Conservation (phyloP, 2,113 vertebrate species). For the Protomyctophum bolini region DNA sequence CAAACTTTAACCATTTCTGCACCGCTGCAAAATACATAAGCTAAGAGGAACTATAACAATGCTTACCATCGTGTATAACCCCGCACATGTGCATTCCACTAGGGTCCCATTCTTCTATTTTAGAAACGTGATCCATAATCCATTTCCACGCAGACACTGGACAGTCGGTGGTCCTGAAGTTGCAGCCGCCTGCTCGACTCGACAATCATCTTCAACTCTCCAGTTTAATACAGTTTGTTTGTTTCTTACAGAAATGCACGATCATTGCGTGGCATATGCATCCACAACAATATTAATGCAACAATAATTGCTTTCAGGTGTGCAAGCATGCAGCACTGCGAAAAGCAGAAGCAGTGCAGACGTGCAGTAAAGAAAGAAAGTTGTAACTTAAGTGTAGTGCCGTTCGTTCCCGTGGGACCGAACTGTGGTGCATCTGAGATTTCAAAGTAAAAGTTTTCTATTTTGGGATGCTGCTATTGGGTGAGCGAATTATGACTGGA, state of each 20-base stretch:
- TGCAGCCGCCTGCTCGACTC: constrained; percentile 23
- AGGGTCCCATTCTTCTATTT: constrained; percentile 2
- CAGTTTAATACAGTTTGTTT: not conserved
- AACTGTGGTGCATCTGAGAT: constrained; percentile 11
- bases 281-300: not conserved
- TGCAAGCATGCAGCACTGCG: no score
- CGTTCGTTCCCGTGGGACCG: not conserved
- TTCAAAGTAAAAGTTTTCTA: constrained; percentile 50
- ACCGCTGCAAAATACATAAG: not conserved
- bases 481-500: constrained; percentile 5
- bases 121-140: not conserved
- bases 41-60: not conserved
- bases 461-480: not conserved
- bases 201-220: not conserved
- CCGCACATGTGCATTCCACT: constrained; percentile 26
- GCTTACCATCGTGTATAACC: constrained; percentile 49
- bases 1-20: no score
- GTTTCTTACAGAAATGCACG: not conserved
- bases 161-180: constrained; percentile 59
- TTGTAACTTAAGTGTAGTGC: not conserved
- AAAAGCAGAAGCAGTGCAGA: no score
- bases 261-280: not conserved
- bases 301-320: no score
- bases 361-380: no score
- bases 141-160: constrained; percentile 12